phyloP scores from a whole-genome alignment of 2,797 vertebrate species.

The Tolypeutes matacus region DNA sequence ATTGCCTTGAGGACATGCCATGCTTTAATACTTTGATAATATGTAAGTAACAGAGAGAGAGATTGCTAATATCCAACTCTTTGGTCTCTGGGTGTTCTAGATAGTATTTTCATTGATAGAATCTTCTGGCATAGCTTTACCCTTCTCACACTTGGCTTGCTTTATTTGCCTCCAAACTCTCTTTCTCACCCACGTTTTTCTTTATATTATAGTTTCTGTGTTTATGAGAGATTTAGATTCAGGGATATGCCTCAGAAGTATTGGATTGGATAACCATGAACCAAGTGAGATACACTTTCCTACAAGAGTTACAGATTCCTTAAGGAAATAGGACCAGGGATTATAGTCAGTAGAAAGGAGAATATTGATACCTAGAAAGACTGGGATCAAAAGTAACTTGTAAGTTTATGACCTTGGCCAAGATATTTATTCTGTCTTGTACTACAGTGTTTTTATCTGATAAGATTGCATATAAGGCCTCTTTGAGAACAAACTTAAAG shows the following conservation, averaged over 20 bases:
- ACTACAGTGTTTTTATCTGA: not conserved
- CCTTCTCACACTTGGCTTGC: not conserved
- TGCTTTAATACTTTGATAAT: slow-evolving; percentile 56
- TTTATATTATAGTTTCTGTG: not conserved
- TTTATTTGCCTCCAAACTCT: not conserved
- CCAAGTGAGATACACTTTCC: not conserved
- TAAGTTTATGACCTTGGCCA: not conserved
- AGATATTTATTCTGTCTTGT: not conserved
- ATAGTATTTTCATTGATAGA: slow-evolving; percentile 53
- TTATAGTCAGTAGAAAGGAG: slow-evolving; percentile 17
- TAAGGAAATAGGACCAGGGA: not conserved
- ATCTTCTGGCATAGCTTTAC: slow-evolving; percentile 34
- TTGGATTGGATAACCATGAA: not conserved
- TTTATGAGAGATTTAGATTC: not conserved
- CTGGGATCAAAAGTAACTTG: slow-evolving; percentile 40
- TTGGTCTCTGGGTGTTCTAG: slow-evolving; percentile 61
- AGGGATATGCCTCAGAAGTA: not conserved
- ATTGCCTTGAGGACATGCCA: slow-evolving; percentile 31
- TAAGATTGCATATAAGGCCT: not conserved
- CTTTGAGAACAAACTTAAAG: not conserved
- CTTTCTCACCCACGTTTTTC: not conserved
- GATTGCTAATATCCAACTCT: slow-evolving; percentile 22
- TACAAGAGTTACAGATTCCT: slow-evolving; percentile 15
- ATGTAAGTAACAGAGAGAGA: slow-evolving; percentile 67
- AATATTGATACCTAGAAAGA: slow-evolving; percentile 26